Conservation (phyloP, 2,888 invertebrate genomes). For the Drosophila anomelani region DNA sequence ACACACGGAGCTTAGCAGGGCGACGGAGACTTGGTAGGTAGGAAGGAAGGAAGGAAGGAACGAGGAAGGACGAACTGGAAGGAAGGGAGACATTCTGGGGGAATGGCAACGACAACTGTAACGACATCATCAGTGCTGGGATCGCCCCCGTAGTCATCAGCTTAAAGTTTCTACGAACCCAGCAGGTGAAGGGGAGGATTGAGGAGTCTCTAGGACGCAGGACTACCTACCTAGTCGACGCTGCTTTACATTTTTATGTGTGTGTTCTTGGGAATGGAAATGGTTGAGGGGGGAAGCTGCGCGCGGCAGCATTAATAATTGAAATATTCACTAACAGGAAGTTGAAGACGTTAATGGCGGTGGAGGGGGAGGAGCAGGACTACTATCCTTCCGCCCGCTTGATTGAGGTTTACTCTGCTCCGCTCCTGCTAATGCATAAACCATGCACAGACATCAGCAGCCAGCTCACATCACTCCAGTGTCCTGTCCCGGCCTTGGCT, state of each 20-base stretch:
- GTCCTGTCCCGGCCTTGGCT: conserved; percentile 31
- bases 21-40: neutral
- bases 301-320: conserved; percentile 75
- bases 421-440: conserved; percentile 72
- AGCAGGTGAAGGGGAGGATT: conserved; percentile 7
- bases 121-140: conserved; percentile 45
- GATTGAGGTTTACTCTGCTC: conserved; percentile 75
- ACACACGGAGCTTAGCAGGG: conserved; percentile 37
- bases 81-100: neutral
- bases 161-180: conserved; percentile 58
- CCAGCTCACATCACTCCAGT: conserved; percentile 55
- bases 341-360: conserved; percentile 80
- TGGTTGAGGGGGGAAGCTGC: neutral
- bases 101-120: conserved; percentile 40
- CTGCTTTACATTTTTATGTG: conserved; percentile 74
- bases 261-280: conserved; percentile 12
- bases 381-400: conserved; percentile 62
- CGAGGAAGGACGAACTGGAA: too few species aligned
- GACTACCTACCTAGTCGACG: conserved; percentile 40
- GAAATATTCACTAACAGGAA: conserved; percentile 82
- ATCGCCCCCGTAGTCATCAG: conserved; percentile 55
- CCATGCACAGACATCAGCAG: conserved; percentile 78
- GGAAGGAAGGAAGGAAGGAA: neutral
- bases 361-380: conserved; percentile 46
- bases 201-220: conserved; percentile 14